Conservation (phyloP, 1,140 invertebrate species). For the Lethocerus indicus region DNA sequence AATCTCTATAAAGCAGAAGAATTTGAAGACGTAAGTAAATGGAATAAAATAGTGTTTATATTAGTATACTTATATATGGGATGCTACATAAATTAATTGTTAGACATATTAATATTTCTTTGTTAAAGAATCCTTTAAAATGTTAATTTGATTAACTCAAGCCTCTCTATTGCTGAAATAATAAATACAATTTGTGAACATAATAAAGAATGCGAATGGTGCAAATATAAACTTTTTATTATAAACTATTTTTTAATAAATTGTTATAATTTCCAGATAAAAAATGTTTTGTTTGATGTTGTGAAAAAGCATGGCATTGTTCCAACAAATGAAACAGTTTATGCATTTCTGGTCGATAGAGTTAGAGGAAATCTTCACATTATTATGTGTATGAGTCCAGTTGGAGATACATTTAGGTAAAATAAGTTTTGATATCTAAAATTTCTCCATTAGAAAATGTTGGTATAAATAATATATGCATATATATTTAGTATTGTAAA, state of each 20-base stretch:
- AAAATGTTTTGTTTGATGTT: conserved; percentile 41
- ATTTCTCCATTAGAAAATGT: background rate
- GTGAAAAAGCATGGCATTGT: conserved; percentile 43
- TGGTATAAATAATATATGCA: background rate
- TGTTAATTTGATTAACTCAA: too few relatives aligned
- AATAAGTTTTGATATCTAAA: conserved; percentile 4
- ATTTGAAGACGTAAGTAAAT: conserved; percentile 53
- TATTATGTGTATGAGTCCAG: conserved; percentile 69
- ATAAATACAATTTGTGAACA: too few relatives aligned
- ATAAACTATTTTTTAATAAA: too few relatives aligned
- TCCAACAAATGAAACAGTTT: conserved; percentile 46
- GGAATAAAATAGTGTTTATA: background rate
- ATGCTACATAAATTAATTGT: background rate
- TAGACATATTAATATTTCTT: too few relatives aligned
- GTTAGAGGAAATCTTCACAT: conserved; percentile 62
- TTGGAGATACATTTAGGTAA: conserved; percentile 47
- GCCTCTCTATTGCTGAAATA: too few relatives aligned
- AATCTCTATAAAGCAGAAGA: conserved; percentile 71
- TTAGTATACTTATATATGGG: background rate
- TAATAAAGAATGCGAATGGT: too few relatives aligned
- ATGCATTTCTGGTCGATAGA: conserved; percentile 56
- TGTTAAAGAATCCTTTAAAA: too few relatives aligned
- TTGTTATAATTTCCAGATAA: conserved; percentile 36
- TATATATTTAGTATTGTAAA: background rate
- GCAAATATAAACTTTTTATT: too few relatives aligned